Conservation (phyloP, 2,888 invertebrate species). For the Galerucella nymphaeae region DNA sequence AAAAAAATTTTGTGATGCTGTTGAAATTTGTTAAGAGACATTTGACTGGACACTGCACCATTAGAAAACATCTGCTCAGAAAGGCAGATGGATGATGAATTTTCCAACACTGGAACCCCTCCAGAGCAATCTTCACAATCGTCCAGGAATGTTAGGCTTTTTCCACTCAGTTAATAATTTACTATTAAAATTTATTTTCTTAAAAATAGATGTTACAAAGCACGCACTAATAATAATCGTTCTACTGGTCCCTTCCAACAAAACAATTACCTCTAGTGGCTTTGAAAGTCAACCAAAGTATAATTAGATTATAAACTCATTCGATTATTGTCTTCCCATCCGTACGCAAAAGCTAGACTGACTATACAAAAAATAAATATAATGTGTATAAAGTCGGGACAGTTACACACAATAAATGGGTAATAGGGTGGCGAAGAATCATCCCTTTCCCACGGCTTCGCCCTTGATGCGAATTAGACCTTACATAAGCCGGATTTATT, state of each 20-base stretch:
- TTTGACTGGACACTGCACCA: no score
- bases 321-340: constrained; percentile 44
- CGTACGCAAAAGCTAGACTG: constrained; percentile 39
- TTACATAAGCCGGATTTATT: constrained; percentile 49
- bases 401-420: constrained; percentile 50
- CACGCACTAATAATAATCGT: background rate
- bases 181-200: no score
- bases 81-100: no score
- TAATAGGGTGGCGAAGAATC: constrained; percentile 50
- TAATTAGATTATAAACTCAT: constrained; percentile 47
- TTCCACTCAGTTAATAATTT: no score
- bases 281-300: constrained; percentile 36
- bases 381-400: constrained; percentile 41
- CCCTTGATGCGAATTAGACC: constrained; percentile 47
- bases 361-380: constrained; percentile 35
- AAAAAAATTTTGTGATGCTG: no score
- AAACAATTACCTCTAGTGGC: background rate
- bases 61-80: no score
- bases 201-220: background rate
- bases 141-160: no score
- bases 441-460: constrained; percentile 56
- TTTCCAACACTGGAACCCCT: no score
- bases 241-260: background rate
- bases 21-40: no score
- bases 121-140: no score